Percentiles rank a stretch among this genome's conserved stretches.
Evolutionary conservation across 2,888 invertebrate genomes (phyloP).

Genomic region (Eretmocerus hayati): DNA sequence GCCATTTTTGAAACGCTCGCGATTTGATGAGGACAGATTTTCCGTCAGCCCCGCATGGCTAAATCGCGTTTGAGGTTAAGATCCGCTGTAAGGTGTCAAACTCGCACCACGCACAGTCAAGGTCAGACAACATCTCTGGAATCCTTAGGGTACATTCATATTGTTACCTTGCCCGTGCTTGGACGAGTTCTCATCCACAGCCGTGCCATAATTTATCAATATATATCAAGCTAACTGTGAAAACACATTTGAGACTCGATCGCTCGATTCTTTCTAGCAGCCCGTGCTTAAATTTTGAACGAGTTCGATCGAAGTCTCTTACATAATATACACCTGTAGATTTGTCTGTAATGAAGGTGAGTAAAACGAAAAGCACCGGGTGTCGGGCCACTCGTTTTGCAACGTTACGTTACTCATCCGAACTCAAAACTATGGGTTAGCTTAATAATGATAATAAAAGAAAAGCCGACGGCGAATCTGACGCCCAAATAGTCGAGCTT

Average conservation of each 20-base stretch:
- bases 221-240: slow-evolving; percentile 4
- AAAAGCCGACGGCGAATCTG: slow-evolving; percentile 10
- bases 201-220: slow-evolving; percentile 41
- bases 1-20: no score
- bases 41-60: background rate
- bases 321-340: no score
- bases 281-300: no score
- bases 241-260: slow-evolving; percentile 25
- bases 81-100: slow-evolving; percentile 8
- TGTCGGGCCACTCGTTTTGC: slow-evolving; percentile 24
- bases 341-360: slow-evolving; percentile 1
- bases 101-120: no score
- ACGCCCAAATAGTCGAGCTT: slow-evolving; percentile 6
- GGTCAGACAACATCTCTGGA: no score
- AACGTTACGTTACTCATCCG: slow-evolving; percentile 31
- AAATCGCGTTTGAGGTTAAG: background rate
- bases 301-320: no score
- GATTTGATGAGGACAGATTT: no score
- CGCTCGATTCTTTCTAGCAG: no score
- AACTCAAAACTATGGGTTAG: slow-evolving; percentile 15
- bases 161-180: slow-evolving; percentile 24
- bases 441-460: slow-evolving; percentile 25
- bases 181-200: no score
- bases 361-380: slow-evolving; percentile 20
- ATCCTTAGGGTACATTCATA: no score